Evolutionary conservation across 2,888 invertebrate species (phyloP).

Genomic region (Apamea monoglypha): DNA sequence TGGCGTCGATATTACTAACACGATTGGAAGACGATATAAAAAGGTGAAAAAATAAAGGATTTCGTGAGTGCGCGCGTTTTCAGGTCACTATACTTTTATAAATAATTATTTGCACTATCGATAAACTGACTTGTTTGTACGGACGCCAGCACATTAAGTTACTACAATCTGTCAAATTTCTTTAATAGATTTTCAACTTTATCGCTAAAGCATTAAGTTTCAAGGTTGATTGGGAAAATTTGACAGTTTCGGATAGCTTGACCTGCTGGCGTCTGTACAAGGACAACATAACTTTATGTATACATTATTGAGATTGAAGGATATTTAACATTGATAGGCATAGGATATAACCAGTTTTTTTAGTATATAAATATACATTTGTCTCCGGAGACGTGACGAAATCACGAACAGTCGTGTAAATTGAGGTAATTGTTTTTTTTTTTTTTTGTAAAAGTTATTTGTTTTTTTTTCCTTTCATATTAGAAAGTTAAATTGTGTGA

Average conservation of each 20-base stretch:
- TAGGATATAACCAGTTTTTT: neutral
- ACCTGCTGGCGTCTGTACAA: neutral
- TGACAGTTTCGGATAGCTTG: no score
- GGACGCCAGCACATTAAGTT: no score
- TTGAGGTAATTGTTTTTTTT: no score
- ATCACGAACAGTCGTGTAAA: neutral
- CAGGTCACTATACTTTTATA: neutral
- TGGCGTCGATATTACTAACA: neutral
- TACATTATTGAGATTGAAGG: neutral
- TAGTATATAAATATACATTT: neutral
- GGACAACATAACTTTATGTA: neutral
- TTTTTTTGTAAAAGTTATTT: neutral
- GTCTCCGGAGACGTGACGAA: neutral
- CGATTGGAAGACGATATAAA: neutral
- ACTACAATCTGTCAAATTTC: no score
- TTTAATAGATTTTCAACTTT: no score
- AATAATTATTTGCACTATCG: neutral
- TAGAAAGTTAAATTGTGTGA: neutral
- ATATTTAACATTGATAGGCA: no score
- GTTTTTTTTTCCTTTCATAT: neutral
- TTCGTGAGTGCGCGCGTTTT: constrained; percentile 12
- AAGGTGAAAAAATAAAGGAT: neutral
- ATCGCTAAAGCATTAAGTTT: no score
- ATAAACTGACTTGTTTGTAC: neutral
- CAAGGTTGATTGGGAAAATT: no score